These are phyloP conservation scores for Tadarida brasiliensis DNA, from an alignment of 2,797 vertebrate species.

Conservation along the genomic window DNA sequence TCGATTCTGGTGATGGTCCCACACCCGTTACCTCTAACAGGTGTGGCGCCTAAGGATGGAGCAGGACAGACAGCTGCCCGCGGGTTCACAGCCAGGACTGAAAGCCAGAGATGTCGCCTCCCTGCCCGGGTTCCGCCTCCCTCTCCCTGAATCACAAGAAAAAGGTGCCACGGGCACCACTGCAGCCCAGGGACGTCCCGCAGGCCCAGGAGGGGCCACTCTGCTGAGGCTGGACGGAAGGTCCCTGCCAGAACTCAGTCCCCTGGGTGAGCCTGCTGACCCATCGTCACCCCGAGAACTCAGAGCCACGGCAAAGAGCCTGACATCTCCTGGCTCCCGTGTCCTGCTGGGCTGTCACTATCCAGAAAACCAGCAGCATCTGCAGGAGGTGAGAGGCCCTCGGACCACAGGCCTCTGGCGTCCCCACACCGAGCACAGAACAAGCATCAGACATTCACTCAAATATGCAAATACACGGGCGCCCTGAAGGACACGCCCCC, in stretches of 20 bases:
- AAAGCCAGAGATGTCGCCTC: not conserved
- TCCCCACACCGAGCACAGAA: not conserved
- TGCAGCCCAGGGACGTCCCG: not conserved
- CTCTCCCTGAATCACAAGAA: slow-evolving; percentile 32
- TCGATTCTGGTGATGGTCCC: not conserved
- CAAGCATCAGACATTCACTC: not conserved
- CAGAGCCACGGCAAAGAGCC: not conserved
- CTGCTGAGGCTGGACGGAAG: not conserved
- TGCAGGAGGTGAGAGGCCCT: not conserved
- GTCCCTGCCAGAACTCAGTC: slow-evolving; percentile 22
- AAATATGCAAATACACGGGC: not conserved
- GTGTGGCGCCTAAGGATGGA: not conserved
- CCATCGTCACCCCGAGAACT: not conserved
- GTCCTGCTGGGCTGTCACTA: not conserved
- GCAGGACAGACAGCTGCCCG: not conserved
- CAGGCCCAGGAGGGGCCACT: not conserved
- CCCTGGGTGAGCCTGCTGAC: not conserved
- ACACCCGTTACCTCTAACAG: not conserved
- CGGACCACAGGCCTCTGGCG: not conserved
- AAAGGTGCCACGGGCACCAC: not conserved
- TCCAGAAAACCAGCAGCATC: not conserved
- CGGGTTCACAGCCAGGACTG: not conserved
- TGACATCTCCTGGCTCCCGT: not conserved
- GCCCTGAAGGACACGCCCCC: not conserved
- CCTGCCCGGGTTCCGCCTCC: not conserved